These are phyloP conservation scores for Chloroceryle amazona DNA, from an alignment of 2,797 vertebrate species.

Conservation along the genomic window DNA sequence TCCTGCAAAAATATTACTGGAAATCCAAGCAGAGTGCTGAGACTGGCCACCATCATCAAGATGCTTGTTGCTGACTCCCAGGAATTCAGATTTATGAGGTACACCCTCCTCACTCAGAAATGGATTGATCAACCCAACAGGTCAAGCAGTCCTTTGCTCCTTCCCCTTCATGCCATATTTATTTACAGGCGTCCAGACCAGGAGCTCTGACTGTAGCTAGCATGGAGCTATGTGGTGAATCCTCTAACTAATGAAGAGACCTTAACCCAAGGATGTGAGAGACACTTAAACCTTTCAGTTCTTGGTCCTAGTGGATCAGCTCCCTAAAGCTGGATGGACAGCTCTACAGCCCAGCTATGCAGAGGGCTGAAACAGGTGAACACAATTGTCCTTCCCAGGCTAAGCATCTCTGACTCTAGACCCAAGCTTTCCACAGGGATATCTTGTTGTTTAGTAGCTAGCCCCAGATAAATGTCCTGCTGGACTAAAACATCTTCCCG, in stretches of 20 bases:
- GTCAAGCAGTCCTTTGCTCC: background rate
- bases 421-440: background rate
- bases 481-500: background rate
- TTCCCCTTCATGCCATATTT: rapidly evolving
- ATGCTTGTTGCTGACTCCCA: background rate
- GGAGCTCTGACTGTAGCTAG: background rate
- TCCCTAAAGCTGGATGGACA: background rate
- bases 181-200: background rate
- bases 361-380: background rate
- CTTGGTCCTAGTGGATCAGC: background rate
- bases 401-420: background rate
- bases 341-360: background rate
- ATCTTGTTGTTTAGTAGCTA: background rate
- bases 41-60: background rate
- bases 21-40: background rate
- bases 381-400: background rate
- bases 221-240: background rate
- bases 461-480: background rate
- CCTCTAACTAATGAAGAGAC: background rate
- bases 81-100: background rate
- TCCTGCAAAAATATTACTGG: background rate
- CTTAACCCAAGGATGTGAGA: background rate
- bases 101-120: background rate
- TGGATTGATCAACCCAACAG: background rate
- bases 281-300: background rate